Evolutionary conservation across 2,113 vertebrate genomes (phyloP).

Genomic region (Falcunculus frontatus): DNA sequence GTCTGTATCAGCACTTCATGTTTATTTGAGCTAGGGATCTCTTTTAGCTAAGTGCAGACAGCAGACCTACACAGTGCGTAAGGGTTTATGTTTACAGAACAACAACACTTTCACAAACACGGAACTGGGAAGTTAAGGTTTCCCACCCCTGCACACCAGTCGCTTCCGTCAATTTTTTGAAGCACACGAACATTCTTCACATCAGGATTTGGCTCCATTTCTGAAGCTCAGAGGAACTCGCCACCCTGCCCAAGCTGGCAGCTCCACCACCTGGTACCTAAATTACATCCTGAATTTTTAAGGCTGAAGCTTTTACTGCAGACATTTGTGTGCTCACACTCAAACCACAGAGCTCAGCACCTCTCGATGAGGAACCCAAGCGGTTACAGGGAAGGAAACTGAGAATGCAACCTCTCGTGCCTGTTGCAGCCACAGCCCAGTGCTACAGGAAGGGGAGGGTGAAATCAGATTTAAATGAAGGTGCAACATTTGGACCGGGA

Average conservation of each 20-base stretch:
- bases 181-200: not conserved
- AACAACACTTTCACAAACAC: not conserved
- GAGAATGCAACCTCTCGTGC: not conserved
- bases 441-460: not conserved
- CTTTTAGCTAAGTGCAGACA: not conserved
- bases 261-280: not conserved
- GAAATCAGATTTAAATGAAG: not conserved
- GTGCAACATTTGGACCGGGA: not conserved
- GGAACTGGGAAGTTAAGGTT: not conserved
- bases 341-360: not conserved
- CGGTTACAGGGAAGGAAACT: fast-evolving
- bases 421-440: not conserved
- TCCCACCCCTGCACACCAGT: not conserved
- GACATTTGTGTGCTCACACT: fast-evolving
- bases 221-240: not conserved
- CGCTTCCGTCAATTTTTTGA: fast-evolving
- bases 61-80: too few species aligned
- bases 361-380: not conserved
- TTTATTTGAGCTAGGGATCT: not conserved
- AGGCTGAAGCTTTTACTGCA: not conserved
- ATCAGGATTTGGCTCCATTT: not conserved
- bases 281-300: not conserved
- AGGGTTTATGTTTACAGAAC: fast-evolving
- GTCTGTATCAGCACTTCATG: fast-evolving
- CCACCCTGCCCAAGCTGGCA: not conserved